These are phyloP conservation scores for Adela reaumurella DNA, from an alignment of 2,888 invertebrate genomes.

Conservation along the genomic window DNA sequence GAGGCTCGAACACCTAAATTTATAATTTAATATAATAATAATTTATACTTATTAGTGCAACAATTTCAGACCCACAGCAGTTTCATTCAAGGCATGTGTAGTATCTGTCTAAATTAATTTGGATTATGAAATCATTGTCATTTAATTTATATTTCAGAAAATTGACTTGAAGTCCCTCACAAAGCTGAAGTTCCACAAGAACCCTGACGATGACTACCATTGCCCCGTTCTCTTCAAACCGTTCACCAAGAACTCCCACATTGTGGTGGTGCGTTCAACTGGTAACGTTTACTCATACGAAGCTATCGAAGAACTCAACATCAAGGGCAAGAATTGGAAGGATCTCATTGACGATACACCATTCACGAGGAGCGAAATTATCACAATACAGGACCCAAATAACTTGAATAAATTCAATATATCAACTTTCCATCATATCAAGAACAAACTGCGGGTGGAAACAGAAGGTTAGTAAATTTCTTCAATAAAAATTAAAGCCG, in stretches of 20 bases:
- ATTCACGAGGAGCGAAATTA: slow-evolving; percentile 85
- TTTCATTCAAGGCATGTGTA: too few species aligned
- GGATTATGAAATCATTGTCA: too few species aligned
- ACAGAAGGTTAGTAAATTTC: slow-evolving; percentile 72
- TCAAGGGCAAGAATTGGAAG: slow-evolving; percentile 91
- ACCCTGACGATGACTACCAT: slow-evolving; percentile 77
- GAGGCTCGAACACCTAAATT: too few species aligned
- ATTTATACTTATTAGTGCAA: not conserved
- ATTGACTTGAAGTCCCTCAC: slow-evolving; percentile 76
- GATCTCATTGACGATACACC: slow-evolving; percentile 89
- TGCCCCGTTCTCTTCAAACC: slow-evolving; percentile 92
- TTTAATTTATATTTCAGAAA: slow-evolving; percentile 65
- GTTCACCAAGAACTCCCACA: slow-evolving; percentile 91
- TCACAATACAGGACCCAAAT: slow-evolving; percentile 88
- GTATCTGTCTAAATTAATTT: too few species aligned
- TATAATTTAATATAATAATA: not conserved
- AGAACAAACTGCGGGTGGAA: slow-evolving; percentile 82
- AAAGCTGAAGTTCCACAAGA: slow-evolving; percentile 86
- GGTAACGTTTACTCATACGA: slow-evolving; percentile 96
- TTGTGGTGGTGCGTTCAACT: slow-evolving; percentile 83
- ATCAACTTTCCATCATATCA: slow-evolving; percentile 88
- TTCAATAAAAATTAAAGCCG: too few species aligned
- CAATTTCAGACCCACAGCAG: slow-evolving; percentile 1
- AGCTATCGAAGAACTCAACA: slow-evolving; percentile 92
- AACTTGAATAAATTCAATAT: slow-evolving; percentile 93